These are phyloP conservation scores for Epizoanthus fatuus DNA, from an alignment of 92 coral and sea anemone genomes.

Conservation along the genomic window DNA sequence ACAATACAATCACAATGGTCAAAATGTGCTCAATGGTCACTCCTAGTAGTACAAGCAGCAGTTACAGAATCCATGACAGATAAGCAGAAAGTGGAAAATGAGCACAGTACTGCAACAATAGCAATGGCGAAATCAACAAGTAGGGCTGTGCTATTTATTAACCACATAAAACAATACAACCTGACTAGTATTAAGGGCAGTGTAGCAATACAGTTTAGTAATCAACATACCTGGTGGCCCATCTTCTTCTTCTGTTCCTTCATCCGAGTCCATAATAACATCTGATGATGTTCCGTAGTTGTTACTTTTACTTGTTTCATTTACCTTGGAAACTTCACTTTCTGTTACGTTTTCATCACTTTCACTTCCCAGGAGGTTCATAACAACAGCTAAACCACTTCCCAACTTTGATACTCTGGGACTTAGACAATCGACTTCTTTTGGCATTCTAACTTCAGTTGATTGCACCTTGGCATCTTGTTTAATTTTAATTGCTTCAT, in stretches of 20 bases:
- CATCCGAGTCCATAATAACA: conserved; percentile 4
- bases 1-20: too few species aligned
- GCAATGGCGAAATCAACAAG: too few species aligned
- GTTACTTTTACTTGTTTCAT: background rate
- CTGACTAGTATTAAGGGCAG: too few species aligned
- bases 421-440: background rate
- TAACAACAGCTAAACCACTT: conserved; percentile 30
- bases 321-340: background rate
- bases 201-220: background rate
- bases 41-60: too few species aligned
- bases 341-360: conserved; percentile 18
- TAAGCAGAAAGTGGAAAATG: too few species aligned
- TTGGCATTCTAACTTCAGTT: background rate
- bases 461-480: background rate
- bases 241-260: conserved; percentile 40
- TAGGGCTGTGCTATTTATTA: background rate
- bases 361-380: conserved; percentile 28
- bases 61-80: too few species aligned
- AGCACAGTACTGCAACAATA: too few species aligned
- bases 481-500: background rate
- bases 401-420: conserved; percentile 6
- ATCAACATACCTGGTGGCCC: conserved; percentile 14
- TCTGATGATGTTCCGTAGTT: background rate
- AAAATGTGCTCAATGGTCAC: too few species aligned
- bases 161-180: background rate